A percentile compares a stretch with the other conserved stretches of the same genome.
These are phyloP conservation scores for Platysternon megacephalum DNA, from an alignment of 2,113 vertebrate genomes.

Conservation along the genomic window DNA sequence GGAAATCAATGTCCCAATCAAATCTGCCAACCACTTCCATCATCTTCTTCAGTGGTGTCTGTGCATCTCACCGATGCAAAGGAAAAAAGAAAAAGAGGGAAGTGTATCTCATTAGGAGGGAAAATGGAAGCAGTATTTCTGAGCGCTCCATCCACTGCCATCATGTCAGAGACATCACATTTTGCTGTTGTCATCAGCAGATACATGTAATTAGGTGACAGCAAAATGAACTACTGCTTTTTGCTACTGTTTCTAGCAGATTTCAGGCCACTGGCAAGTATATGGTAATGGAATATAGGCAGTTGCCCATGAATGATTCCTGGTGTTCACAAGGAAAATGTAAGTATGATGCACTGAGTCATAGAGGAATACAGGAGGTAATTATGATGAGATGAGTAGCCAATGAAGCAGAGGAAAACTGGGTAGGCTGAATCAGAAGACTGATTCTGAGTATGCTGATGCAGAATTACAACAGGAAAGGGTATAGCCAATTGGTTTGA, in stretches of 20 bases:
- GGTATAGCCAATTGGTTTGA: neutral
- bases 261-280: constrained; percentile 43
- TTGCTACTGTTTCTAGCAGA: constrained; percentile 23
- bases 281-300: constrained; percentile 20
- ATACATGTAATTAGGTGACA: constrained; percentile 69
- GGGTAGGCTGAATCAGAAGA: neutral
- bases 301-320: constrained; percentile 38
- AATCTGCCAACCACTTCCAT: neutral
- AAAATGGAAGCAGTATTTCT: constrained; percentile 63
- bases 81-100: constrained; percentile 40
- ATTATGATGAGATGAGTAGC: neutral
- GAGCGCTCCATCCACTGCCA: constrained; percentile 61
- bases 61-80: neutral
- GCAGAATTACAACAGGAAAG: neutral
- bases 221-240: constrained; percentile 68
- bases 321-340: neutral
- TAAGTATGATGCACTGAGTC: constrained; percentile 4
- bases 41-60: constrained; percentile 18
- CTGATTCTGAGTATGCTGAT: neutral
- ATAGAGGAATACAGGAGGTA: neutral
- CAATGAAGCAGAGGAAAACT: accelerated
- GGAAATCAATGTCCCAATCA: neutral
- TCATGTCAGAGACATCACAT: constrained; percentile 60
- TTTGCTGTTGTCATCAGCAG: constrained; percentile 67
- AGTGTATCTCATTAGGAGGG: constrained; percentile 67